phyloP scores from a whole-genome alignment of 2,113 vertebrate genomes.

The Hippolais icterina region DNA sequence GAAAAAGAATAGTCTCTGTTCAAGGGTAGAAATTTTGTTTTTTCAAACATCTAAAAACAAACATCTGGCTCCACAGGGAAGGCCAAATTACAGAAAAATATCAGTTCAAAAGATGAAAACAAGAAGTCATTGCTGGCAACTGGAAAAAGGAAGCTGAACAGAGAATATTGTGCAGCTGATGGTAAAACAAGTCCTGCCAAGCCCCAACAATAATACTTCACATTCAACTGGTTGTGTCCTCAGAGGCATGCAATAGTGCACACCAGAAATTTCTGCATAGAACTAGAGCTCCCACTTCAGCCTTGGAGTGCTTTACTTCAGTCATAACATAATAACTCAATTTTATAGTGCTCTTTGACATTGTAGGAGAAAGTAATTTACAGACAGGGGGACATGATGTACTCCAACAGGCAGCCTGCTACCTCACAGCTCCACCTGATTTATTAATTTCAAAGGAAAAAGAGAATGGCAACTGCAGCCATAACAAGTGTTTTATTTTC shows the following conservation, averaged over 20 bases:
- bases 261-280: not conserved
- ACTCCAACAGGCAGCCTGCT: not conserved
- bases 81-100: not conserved
- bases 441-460: not conserved
- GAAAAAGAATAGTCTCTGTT: not conserved
- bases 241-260: not conserved
- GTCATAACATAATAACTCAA: not conserved
- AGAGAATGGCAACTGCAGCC: not conserved
- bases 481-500: not conserved
- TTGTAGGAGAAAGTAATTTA: constrained; percentile 1
- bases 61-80: not conserved
- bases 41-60: not conserved
- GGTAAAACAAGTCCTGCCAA: not conserved
- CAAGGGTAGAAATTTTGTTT: not conserved
- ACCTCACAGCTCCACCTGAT: not conserved
- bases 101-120: not conserved
- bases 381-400: not conserved
- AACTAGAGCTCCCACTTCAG: not conserved
- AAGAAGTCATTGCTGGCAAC: not conserved
- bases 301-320: not conserved
- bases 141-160: not conserved
- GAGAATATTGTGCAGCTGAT: not conserved
- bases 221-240: not conserved
- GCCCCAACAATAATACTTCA: not conserved
- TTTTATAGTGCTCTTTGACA: not conserved